These are phyloP conservation scores for Morpho achilles DNA, from an alignment of 2,888 invertebrate species.

Conservation along the genomic window DNA sequence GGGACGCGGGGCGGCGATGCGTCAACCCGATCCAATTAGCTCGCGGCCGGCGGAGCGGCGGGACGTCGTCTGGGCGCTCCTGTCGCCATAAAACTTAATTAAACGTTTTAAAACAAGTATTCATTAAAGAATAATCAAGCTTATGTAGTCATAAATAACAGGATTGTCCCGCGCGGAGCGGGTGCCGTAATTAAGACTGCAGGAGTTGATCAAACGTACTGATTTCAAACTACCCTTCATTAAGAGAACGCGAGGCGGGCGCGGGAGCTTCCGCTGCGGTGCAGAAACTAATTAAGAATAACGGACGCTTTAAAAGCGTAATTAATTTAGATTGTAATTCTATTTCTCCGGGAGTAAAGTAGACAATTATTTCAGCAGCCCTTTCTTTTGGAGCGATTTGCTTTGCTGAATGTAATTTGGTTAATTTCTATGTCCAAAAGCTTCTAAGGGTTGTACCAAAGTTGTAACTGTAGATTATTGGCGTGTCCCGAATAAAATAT, in stretches of 20 bases:
- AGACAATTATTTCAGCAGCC: constrained; percentile 78
- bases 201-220: constrained; percentile 80
- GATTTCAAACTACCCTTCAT: constrained; percentile 79
- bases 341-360: constrained; percentile 77
- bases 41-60: constrained; percentile 74
- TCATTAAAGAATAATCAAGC: constrained; percentile 81
- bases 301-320: constrained; percentile 80
- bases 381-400: constrained; percentile 75
- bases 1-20: constrained; percentile 45
- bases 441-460: constrained; percentile 46
- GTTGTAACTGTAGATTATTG: constrained; percentile 32
- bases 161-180: constrained; percentile 78
- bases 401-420: constrained; percentile 72
- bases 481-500: constrained; percentile 30
- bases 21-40: constrained; percentile 79
- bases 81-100: constrained; percentile 81
- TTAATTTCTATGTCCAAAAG: constrained; percentile 70
- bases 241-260: constrained; percentile 68
- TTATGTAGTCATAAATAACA: constrained; percentile 81
- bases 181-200: constrained; percentile 79
- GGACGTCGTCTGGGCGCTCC: constrained; percentile 67
- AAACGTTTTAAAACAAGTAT: constrained; percentile 81
- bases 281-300: constrained; percentile 80
- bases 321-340: constrained; percentile 80
- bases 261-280: constrained; percentile 74